Percentiles rank a stretch among this genome's conserved stretches.
Conservation (phyloP, 2,113 vertebrate genomes). For the Coturnix japonica region DNA sequence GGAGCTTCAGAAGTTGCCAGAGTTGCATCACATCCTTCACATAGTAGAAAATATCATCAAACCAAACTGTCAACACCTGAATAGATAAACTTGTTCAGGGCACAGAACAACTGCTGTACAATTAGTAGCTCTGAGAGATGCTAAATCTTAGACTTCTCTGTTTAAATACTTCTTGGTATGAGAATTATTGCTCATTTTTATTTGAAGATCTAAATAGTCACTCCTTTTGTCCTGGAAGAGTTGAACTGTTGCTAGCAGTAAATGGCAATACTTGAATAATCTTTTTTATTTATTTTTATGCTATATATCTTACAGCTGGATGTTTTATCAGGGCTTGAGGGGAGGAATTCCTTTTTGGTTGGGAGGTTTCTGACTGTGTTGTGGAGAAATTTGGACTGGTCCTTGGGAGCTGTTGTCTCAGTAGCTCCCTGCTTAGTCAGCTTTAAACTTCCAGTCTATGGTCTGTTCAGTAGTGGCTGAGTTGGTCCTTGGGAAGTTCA, state of each 20-base stretch:
- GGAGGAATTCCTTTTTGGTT: not conserved
- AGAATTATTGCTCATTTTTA: not conserved
- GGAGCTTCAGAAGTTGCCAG: not conserved
- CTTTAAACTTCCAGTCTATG: not conserved
- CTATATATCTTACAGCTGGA: not conserved
- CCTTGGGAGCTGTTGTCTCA: not conserved
- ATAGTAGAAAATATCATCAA: not conserved
- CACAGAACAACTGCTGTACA: not conserved
- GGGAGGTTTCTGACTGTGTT: not conserved
- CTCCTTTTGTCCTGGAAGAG: not conserved
- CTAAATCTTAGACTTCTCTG: not conserved
- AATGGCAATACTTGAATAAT: not conserved
- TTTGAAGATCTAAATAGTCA: not conserved
- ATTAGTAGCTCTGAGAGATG: not conserved
- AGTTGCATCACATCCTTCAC: not conserved
- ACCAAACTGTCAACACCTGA: not conserved
- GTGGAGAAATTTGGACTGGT: not conserved
- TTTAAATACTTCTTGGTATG: not conserved
- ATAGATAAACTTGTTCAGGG: not conserved
- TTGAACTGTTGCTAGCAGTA: not conserved
- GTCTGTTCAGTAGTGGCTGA: not conserved
- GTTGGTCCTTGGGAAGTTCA: not conserved
- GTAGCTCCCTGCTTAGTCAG: not conserved
- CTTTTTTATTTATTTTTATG: not conserved
- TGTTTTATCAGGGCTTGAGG: not conserved